Conservation (phyloP, 2,888 invertebrate species). For the Stenolophus ochropezus region DNA sequence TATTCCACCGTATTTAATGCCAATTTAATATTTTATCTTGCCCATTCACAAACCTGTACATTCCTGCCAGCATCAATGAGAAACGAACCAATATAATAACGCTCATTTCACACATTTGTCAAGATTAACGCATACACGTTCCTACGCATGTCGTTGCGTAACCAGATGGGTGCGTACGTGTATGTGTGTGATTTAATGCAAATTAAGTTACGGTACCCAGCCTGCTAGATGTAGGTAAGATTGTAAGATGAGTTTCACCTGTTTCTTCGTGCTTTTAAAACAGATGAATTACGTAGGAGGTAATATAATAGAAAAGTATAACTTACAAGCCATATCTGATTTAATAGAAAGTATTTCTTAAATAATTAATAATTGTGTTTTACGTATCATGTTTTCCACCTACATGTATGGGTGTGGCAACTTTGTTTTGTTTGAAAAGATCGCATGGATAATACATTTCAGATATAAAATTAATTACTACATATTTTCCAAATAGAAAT, state of each 20-base stretch:
- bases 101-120: conserved; percentile 1
- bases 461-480: not conserved
- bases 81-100: conserved; percentile 5
- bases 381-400: not conserved
- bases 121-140: not conserved
- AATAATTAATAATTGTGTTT: not conserved
- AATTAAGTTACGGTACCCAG: conserved; percentile 28
- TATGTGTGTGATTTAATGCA: conserved; percentile 30
- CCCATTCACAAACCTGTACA: not conserved
- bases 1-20: not conserved
- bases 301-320: not conserved
- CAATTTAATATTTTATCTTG: not conserved
- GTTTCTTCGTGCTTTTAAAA: not conserved
- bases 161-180: not conserved
- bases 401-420: not conserved
- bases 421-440: not conserved
- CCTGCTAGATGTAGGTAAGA: conserved; percentile 3
- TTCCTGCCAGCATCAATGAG: not conserved
- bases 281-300: not conserved
- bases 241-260: not conserved
- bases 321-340: not conserved
- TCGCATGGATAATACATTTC: not conserved
- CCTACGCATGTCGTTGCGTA: conserved; percentile 10
- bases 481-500: not conserved
- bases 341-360: not conserved